Evolutionary conservation across 1,140 invertebrate species (phyloP), one percentile per base, ranked within the genome.

Genomic region (Zeugodacus cucurbitae): DNA sequence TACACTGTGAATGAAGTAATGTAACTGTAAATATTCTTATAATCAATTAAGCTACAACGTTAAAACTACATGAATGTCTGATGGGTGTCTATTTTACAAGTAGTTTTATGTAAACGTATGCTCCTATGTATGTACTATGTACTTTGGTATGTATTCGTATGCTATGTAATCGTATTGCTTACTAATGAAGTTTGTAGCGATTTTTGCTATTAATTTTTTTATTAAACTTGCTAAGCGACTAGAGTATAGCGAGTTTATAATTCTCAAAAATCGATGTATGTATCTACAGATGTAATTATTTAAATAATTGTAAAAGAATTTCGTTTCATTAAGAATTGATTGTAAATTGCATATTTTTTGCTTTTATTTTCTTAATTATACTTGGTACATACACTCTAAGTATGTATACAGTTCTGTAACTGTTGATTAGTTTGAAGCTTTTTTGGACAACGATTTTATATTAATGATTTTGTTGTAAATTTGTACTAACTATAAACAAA

Each of bases 401-500:
- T 37, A 20, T 44, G 70, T 41, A 54, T 11, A 48, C 11, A 54
- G 1, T 44, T 10, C 8, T 41, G 32, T n/a, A 74, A 74, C 34
- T 44, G 7, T 67, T 32, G 14, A 17, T 70, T 32, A 34, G 5
- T 32, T 70, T 70, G 26, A 5, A 17, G 32, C 22, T 74, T 70
- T 70, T 67, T 82, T 34, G 26, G 22, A 22, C 70, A 74, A 41
- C 32, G 17, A 48, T 82, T 82, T 37, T 82, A 1, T 82, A 82
- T 34, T 37, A 26, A 41, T 78, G 48, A 26, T 62, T 29, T 48
- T 26, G 17, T 17, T 82, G 74, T 82, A 82, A 82, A 82, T 82
- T 82, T 82, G 74, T 82, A 82, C 74, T 82, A 82, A 82, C 74
- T 82, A 82, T 82, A 82, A 82, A 82, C 22, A 82, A 82, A 82